phyloP scores from a whole-genome alignment of 2,113 vertebrate species.

The Anarrhichthys ocellatus region DNA sequence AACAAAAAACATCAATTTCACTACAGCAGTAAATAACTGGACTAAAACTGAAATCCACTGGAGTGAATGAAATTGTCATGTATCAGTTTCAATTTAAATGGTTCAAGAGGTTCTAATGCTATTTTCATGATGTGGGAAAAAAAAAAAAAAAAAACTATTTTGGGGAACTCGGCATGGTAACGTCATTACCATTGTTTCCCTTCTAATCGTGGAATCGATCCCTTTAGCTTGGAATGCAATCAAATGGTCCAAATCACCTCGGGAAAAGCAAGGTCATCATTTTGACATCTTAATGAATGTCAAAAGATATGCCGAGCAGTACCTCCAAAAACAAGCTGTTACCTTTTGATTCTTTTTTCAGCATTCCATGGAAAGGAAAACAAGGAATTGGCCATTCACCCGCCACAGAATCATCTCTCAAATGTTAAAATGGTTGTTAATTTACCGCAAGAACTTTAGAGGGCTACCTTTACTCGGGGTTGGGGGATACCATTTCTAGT shows the following conservation, averaged over 20 bases:
- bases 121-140: conserved; percentile 35
- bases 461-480: conserved; percentile 58
- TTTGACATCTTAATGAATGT: conserved; percentile 47
- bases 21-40: conserved; percentile 69
- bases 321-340: conserved; percentile 75
- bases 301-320: conserved; percentile 74
- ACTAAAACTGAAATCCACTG: conserved; percentile 58
- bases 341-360: conserved; percentile 29
- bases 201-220: conserved; percentile 73
- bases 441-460: conserved; percentile 67
- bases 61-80: conserved; percentile 55
- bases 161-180: conserved; percentile 44
- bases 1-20: conserved; percentile 66
- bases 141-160: conserved; percentile 42
- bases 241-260: conserved; percentile 64
- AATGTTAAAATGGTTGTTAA: conserved; percentile 84
- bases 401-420: conserved; percentile 71
- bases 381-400: conserved; percentile 66
- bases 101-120: conserved; percentile 50
- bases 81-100: conserved; percentile 57
- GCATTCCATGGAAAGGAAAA: conserved; percentile 62
- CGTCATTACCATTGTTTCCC: conserved; percentile 58
- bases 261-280: conserved; percentile 46
- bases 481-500: conserved; percentile 70
- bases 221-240: conserved; percentile 81